Base-by-base conservation (phyloP, 1,140 invertebrate genomes). In the Penaeus indicus region DNA sequence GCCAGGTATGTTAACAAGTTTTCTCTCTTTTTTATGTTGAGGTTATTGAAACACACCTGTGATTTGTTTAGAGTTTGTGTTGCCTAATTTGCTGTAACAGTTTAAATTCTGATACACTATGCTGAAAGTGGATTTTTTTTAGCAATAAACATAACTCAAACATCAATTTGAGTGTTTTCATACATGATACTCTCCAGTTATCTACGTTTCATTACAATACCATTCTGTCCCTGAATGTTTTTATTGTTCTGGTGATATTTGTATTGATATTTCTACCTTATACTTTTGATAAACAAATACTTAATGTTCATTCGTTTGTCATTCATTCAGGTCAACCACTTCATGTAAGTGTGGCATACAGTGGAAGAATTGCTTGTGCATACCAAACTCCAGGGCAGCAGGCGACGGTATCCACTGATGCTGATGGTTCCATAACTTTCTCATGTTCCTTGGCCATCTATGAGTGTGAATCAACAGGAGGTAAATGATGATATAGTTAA, bases 401-500 rank as follows among this genome's bases (percentile, higher is more conserved):
- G 18, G 22, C 75, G 0, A 32, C 47, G 11, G 72, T 89, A 18
- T 64, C 78, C 11, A 38, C 82, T 3, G 64, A 32, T 38, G n/a
- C 27, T 47, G 85, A 91, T 38, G 90, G 77, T 7, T 32, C 84
- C 13, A 84, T 88, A 19, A 67, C 79, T 18, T 89, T 90, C 54
- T 86, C 86, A 8, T 88, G 96, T 92, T 79, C 86, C 16, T 97
- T 99, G 4, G 97, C 97, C n/a, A 98, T 99, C 90, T 99, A 99
- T 93, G 99, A 99, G 93, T 99, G 99, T 93, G 99, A 99, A 94
- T 99, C 98, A 90, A 99, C 98, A 47, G 99, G 99, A 86, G 98
- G 97, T 88, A 95, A 95, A 82, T 93, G 4, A 54, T 54, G 54
- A 1, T 54, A 11, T 54, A 16, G 54, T 54, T 54, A 7, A 54